Percentiles rank a stretch among this genome's conserved stretches.
These are phyloP conservation scores for Achroia grisella DNA, from an alignment of 1,140 invertebrate genomes.

Conservation along the genomic window DNA sequence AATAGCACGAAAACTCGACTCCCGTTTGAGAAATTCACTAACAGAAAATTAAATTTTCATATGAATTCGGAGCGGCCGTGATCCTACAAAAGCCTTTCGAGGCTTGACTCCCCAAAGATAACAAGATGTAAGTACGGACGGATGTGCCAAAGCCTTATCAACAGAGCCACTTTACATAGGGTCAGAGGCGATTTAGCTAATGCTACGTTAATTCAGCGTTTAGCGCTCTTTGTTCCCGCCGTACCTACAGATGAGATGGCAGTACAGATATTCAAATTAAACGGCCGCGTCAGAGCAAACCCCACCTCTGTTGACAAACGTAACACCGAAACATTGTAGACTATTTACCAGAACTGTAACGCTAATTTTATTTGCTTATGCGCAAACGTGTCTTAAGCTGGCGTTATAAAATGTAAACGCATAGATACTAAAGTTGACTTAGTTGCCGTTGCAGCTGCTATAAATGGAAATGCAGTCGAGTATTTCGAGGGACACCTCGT, in stretches of 20 bases:
- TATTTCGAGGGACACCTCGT: too few relatives aligned
- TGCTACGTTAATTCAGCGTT: conserved; percentile 49
- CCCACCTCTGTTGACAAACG: conserved; percentile 35
- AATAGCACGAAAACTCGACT: conserved; percentile 53
- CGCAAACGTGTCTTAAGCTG: conserved; percentile 13
- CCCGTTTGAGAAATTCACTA: conserved; percentile 55
- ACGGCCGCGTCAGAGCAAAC: conserved; percentile 19
- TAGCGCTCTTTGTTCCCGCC: conserved; percentile 39
- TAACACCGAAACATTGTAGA: conserved; percentile 29
- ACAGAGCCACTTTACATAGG: conserved; percentile 38
- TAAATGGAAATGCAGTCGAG: not conserved
- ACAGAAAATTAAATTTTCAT: conserved; percentile 68
- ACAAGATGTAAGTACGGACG: conserved; percentile 43
- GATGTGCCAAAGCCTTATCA: conserved; percentile 40
- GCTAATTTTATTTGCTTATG: conserved; percentile 43
- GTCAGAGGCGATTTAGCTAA: conserved; percentile 47
- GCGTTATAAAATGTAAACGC: conserved; percentile 9
- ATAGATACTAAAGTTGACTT: not conserved
- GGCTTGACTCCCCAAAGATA: conserved; percentile 44
- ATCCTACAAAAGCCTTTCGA: conserved; percentile 58
- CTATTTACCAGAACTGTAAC: conserved; percentile 35
- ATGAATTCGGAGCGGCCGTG: conserved; percentile 48
- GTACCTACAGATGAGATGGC: conserved; percentile 38
- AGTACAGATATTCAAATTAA: conserved; percentile 51
- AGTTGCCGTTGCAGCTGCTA: not conserved